Conservation (phyloP, 2,113 vertebrate genomes). For the Haliaeetus leucogaster region DNA sequence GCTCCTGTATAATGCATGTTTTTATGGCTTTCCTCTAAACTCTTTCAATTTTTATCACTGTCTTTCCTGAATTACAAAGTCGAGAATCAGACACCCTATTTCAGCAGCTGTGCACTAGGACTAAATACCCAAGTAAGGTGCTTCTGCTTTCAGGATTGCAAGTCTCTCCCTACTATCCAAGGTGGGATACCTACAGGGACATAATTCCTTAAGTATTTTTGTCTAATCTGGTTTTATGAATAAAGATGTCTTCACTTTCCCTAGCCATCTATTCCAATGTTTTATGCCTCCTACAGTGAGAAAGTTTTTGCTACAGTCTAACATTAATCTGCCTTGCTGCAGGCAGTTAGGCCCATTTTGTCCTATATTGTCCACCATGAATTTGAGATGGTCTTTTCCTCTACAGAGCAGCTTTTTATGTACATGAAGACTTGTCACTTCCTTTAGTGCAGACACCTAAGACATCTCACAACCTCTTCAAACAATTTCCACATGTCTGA, state of each 20-base stretch:
- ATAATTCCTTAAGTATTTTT: neutral
- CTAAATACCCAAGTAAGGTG: neutral
- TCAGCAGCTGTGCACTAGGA: neutral
- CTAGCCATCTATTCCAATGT: neutral
- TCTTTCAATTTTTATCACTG: neutral
- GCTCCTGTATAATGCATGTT: neutral
- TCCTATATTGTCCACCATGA: neutral
- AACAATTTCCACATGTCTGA: accelerated
- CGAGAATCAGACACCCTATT: neutral
- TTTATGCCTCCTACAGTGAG: neutral
- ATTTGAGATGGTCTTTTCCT: neutral
- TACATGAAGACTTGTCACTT: neutral
- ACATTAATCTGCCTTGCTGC: neutral
- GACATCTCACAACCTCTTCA: neutral
- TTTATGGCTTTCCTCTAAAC: neutral
- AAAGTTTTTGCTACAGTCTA: neutral
- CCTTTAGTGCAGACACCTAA: neutral
- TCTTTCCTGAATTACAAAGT: neutral
- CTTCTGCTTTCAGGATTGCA: neutral
- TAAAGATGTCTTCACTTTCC: neutral
- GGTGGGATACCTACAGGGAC: neutral
- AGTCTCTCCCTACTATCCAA: neutral
- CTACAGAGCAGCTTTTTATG: neutral
- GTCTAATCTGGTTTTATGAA: neutral
- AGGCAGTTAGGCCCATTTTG: neutral